Conservation (phyloP, 1,140 invertebrate genomes). For the Episyrphus balteatus region DNA sequence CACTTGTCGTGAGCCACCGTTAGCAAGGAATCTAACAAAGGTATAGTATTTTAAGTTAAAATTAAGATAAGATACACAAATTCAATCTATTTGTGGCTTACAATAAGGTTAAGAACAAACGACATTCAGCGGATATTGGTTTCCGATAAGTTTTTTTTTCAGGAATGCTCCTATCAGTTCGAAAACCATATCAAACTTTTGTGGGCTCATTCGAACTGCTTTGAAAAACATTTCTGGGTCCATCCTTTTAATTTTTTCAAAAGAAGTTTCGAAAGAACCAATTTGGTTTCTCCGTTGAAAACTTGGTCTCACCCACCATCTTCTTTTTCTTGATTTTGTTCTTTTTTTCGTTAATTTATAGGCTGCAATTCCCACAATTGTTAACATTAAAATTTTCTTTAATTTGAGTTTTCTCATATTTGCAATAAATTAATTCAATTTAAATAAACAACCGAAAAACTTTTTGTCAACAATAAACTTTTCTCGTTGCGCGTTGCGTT, state of each 20-base stretch:
- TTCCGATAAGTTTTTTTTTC: background rate
- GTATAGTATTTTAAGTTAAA: background rate
- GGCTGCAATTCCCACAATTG: too few species aligned
- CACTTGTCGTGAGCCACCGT: background rate
- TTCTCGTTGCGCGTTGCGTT: too few species aligned
- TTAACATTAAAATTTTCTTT: too few species aligned
- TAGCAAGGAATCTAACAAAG: background rate
- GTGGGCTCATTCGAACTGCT: background rate
- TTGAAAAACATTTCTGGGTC: background rate
- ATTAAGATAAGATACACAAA: too few species aligned
- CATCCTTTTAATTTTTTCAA: background rate
- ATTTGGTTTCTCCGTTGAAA: background rate
- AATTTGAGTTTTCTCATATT: too few species aligned
- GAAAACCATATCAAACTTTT: background rate
- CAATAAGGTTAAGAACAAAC: background rate
- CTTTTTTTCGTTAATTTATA: too few species aligned
- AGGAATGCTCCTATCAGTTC: background rate
- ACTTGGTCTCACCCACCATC: too few species aligned
- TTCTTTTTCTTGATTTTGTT: too few species aligned
- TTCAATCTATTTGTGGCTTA: background rate
- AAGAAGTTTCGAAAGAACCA: background rate
- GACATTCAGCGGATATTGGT: background rate
- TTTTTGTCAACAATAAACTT: too few species aligned
- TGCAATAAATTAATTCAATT: too few species aligned
- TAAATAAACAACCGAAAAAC: too few species aligned